Percentiles rank a stretch among this genome's conserved stretches.
These are phyloP conservation scores for Athalia circularis DNA, from an alignment of 2,888 invertebrate genomes.

Conservation along the genomic window DNA sequence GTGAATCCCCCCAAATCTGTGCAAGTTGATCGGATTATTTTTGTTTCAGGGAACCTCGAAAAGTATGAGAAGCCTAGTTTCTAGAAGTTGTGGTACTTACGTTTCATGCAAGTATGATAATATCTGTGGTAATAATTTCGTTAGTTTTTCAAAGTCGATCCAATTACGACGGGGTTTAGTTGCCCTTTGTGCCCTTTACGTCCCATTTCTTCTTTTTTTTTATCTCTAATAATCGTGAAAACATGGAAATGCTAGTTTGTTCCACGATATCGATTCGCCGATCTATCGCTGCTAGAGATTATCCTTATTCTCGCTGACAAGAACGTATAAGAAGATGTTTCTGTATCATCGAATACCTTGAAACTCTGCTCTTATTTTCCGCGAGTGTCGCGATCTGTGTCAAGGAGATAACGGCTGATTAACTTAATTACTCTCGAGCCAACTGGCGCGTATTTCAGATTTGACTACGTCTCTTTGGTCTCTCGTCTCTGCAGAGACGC, in stretches of 20 bases:
- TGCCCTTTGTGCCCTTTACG: slow-evolving; percentile 30
- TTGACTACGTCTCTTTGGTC: slow-evolving; percentile 22
- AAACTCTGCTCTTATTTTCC: slow-evolving; percentile 44
- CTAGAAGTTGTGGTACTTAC: neutral
- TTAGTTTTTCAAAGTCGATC: slow-evolving; percentile 32
- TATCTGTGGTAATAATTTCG: slow-evolving; percentile 13
- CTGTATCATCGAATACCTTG: slow-evolving; percentile 14
- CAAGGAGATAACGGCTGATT: slow-evolving; percentile 65
- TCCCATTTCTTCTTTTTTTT: too few species aligned
- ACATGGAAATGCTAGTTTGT: neutral
- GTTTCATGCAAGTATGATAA: neutral
- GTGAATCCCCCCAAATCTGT: too few species aligned
- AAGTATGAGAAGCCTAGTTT: slow-evolving; percentile 5
- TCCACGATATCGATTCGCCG: neutral
- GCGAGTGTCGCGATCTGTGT: slow-evolving; percentile 62
- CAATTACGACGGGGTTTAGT: slow-evolving; percentile 23
- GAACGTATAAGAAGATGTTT: neutral
- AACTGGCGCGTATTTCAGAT: slow-evolving; percentile 57
- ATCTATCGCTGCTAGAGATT: slow-evolving; percentile 12
- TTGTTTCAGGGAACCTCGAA: slow-evolving; percentile 1
- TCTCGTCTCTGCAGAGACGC: slow-evolving; percentile 1
- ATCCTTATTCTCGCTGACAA: neutral
- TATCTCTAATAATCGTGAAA: neutral
- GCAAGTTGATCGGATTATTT: slow-evolving; percentile 24
- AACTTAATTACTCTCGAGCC: slow-evolving; percentile 64